These are phyloP conservation scores for Microcebus jonahi DNA, from an alignment of 2,113 vertebrate genomes.

Conservation along the genomic window DNA sequence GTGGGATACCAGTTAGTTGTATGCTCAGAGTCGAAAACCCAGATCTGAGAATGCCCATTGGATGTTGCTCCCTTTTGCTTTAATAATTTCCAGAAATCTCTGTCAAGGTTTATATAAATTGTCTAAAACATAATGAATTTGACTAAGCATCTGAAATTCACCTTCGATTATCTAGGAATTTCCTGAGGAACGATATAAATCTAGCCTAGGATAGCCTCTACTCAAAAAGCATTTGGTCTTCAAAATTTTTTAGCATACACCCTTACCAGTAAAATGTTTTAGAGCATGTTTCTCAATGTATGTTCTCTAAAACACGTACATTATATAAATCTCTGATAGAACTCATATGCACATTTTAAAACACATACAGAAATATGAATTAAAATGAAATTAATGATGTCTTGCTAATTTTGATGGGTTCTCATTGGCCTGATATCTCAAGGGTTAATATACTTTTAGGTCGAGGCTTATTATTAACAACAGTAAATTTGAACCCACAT, in stretches of 20 bases:
- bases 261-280: not conserved
- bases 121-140: conserved; percentile 31
- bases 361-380: not conserved
- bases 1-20: not conserved
- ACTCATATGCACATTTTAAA: not conserved
- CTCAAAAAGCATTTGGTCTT: not conserved
- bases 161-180: not conserved
- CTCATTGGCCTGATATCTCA: not conserved
- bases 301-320: not conserved
- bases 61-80: not conserved
- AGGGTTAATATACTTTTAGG: not conserved
- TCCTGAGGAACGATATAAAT: not conserved
- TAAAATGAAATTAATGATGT: not conserved
- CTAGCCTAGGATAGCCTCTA: not conserved
- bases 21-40: not conserved
- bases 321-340: not conserved
- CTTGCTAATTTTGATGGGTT: conserved; percentile 13
- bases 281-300: not conserved
- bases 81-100: conserved; percentile 33
- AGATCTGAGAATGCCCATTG: not conserved
- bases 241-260: not conserved
- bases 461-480: not conserved
- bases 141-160: not conserved
- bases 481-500: not conserved
- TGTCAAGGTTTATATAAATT: not conserved